phyloP scores from a whole-genome alignment of 2,888 invertebrate genomes.

The Microctonus hyperodae region DNA sequence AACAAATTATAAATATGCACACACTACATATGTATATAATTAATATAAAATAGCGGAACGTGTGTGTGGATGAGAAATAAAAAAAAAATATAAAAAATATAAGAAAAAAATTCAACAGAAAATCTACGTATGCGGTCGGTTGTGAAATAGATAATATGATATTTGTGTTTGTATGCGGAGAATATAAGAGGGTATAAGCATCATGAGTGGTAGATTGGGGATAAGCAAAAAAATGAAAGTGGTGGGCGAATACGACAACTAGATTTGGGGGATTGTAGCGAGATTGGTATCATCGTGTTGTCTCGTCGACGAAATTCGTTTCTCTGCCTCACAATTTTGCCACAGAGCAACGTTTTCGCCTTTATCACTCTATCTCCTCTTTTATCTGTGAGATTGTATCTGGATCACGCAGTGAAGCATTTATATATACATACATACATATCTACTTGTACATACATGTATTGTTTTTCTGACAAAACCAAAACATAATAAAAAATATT shows the following conservation, averaged over 20 bases:
- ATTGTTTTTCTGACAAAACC: not conserved
- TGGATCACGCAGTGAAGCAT: constrained; percentile 11
- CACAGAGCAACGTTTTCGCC: constrained; percentile 13
- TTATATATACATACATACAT: not conserved
- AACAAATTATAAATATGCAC: not conserved
- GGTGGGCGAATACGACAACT: constrained; percentile 30
- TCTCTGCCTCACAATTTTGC: constrained; percentile 21
- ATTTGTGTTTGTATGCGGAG: not conserved
- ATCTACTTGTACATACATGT: not conserved
- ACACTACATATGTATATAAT: not conserved
- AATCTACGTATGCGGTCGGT: not conserved
- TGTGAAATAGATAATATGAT: not conserved
- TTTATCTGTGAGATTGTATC: constrained; percentile 20
- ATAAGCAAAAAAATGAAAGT: constrained; percentile 21
- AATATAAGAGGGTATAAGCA: not conserved
- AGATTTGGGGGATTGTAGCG: constrained; percentile 36
- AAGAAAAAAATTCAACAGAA: not conserved
- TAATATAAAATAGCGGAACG: not conserved
- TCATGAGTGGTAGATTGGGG: not conserved
- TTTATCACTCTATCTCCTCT: constrained; percentile 25
- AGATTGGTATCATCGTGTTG: constrained; percentile 37
- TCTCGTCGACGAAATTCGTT: constrained; percentile 32
- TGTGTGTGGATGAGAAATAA: not conserved
- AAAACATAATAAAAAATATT: not conserved
- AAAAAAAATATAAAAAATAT: not conserved